A percentile compares a stretch with the other conserved stretches of the same genome.
phyloP scores from a whole-genome alignment of 2,888 invertebrate genomes.

The Meteorus colon region DNA sequence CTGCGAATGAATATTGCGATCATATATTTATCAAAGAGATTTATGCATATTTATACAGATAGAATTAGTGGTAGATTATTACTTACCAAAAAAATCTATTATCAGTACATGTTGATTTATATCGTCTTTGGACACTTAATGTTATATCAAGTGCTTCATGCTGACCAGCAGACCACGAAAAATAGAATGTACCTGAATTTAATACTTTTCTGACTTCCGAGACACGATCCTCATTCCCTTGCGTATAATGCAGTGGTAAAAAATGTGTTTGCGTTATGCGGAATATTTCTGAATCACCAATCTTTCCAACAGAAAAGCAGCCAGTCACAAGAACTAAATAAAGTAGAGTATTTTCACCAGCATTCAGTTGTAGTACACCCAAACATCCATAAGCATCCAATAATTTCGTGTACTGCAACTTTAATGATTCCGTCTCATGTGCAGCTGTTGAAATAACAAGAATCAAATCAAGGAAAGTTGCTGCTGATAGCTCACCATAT shows the following conservation, averaged over 20 bases:
- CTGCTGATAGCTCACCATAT: background rate
- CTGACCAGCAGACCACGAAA: slow-evolving; percentile 83
- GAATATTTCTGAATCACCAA: slow-evolving; percentile 95
- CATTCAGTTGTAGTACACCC: slow-evolving; percentile 92
- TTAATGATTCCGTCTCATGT: slow-evolving; percentile 91
- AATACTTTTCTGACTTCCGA: slow-evolving; percentile 87
- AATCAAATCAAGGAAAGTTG: slow-evolving; percentile 6
- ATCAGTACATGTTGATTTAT: slow-evolving; percentile 87
- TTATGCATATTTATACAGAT: background rate
- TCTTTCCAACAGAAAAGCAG: slow-evolving; percentile 96
- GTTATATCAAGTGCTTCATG: slow-evolving; percentile 88
- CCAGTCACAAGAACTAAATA: slow-evolving; percentile 96
- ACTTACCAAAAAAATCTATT: slow-evolving; percentile 96
- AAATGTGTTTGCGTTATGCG: slow-evolving; percentile 94
- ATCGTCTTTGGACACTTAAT: slow-evolving; percentile 92
- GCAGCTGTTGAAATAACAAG: slow-evolving; percentile 75
- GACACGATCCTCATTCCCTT: slow-evolving; percentile 77
- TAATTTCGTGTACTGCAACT: slow-evolving; percentile 91
- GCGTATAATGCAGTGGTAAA: slow-evolving; percentile 87
- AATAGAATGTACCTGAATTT: slow-evolving; percentile 99
- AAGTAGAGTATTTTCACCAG: slow-evolving; percentile 87
- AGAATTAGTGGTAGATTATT: background rate
- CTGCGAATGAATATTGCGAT: slow-evolving; percentile 69
- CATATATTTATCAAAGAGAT: slow-evolving; percentile 20
- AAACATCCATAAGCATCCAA: slow-evolving; percentile 97